Conservation (phyloP, 1,140 invertebrate genomes). For the Dendrolimus kikuchii region DNA sequence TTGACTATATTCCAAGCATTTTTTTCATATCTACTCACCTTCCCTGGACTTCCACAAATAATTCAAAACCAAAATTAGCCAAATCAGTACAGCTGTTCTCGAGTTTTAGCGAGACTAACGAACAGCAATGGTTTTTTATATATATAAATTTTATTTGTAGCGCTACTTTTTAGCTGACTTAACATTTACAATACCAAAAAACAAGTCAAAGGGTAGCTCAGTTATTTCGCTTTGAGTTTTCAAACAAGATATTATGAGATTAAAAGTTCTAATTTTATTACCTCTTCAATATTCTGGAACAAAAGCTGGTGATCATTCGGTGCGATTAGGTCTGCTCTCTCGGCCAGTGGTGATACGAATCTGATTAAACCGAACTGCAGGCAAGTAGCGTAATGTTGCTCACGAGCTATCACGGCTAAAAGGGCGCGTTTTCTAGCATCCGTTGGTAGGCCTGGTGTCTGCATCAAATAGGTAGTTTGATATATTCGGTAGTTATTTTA, state of each 20-base stretch:
- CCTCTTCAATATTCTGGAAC: conserved; percentile 89
- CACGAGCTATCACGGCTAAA: conserved; percentile 68
- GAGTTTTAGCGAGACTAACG: no score
- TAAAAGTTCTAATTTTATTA: conserved; percentile 26
- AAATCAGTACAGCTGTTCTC: no score
- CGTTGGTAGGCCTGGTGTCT: conserved; percentile 46
- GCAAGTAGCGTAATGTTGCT: conserved; percentile 82
- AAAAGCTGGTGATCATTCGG: conserved; percentile 82
- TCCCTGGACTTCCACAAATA: no score
- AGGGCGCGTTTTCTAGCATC: conserved; percentile 56
- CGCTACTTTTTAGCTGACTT: no score
- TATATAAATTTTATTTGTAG: no score
- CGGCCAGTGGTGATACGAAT: conserved; percentile 80
- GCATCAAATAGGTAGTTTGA: conserved; percentile 3
- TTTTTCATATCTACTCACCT: no score
- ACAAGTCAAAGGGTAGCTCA: no score
- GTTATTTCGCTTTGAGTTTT: not conserved
- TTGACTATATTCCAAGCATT: no score
- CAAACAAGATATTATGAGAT: not conserved
- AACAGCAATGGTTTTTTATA: no score
- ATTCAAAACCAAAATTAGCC: no score
- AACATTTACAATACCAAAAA: no score
- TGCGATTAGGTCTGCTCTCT: conserved; percentile 81
- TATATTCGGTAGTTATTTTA: no score
- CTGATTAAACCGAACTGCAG: conserved; percentile 83